These are phyloP conservation scores for cattle (Bos taurus) DNA, from an alignment of 2,113 vertebrate species.

Conservation along the genomic window ARS-UCD2.0 NC_037328.1:25332001-25332500, in stretches of 20 bases:
- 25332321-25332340: not conserved
- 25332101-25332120: not conserved
- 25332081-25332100: not conserved
- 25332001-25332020: not conserved
- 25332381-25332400: not conserved
- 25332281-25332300: conserved; percentile 3
- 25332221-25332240: conserved; percentile 34
- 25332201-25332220: conserved; percentile 34
- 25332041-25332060: not conserved
- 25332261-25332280: conserved; percentile 3
- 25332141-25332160: not conserved
- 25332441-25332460: not conserved
- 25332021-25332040: not conserved
- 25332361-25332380: not conserved
- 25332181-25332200: conserved; percentile 34
- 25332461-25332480: not conserved
- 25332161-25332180: not conserved
- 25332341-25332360: not conserved
- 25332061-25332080: not conserved
- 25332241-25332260: not conserved
- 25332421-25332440: not conserved
- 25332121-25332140: not conserved
- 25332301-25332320: not conserved
- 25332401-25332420: not conserved
- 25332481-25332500: not conserved